Conservation (phyloP, 2,888 invertebrate species). For the Sarcophaga caerulescens region DNA sequence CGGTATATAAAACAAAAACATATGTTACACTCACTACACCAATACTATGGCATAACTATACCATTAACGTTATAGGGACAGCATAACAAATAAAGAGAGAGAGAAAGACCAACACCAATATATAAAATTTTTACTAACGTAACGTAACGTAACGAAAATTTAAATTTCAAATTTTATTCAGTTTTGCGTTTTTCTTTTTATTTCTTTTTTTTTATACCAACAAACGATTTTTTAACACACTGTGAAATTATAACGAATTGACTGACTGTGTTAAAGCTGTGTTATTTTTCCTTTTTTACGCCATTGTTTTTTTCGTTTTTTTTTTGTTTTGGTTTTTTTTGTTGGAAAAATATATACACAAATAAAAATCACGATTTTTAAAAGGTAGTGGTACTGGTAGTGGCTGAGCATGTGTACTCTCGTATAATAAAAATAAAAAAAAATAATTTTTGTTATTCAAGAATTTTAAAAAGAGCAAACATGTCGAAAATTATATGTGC, state of each 20-base stretch:
- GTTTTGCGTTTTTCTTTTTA: constrained; percentile 12
- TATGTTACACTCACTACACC: constrained; percentile 52
- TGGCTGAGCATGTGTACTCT: constrained; percentile 18
- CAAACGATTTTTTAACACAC: constrained; percentile 66
- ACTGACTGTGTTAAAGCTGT: constrained; percentile 38
- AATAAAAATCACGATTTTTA: constrained; percentile 56
- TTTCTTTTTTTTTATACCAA: constrained; percentile 17
- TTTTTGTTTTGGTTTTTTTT: not conserved
- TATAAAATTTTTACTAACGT: constrained; percentile 31
- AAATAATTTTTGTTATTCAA: constrained; percentile 31
- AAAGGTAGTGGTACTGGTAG: constrained; percentile 25
- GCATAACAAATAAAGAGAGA: constrained; percentile 8
- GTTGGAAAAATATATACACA: constrained; percentile 20
- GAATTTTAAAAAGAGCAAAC: constrained; percentile 46
- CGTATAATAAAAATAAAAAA: not conserved
- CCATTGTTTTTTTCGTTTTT: not conserved
- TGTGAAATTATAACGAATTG: constrained; percentile 60
- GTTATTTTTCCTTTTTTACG: not conserved
- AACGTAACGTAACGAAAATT: constrained; percentile 64
- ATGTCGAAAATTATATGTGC: constrained; percentile 58
- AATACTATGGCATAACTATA: not conserved
- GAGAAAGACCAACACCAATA: not conserved
- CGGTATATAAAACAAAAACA: constrained; percentile 38
- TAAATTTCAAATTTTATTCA: constrained; percentile 65
- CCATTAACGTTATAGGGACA: not conserved